Evolutionary conservation across 1,140 invertebrate species (phyloP).

Genomic region (Steinernema khuongi): DNA sequence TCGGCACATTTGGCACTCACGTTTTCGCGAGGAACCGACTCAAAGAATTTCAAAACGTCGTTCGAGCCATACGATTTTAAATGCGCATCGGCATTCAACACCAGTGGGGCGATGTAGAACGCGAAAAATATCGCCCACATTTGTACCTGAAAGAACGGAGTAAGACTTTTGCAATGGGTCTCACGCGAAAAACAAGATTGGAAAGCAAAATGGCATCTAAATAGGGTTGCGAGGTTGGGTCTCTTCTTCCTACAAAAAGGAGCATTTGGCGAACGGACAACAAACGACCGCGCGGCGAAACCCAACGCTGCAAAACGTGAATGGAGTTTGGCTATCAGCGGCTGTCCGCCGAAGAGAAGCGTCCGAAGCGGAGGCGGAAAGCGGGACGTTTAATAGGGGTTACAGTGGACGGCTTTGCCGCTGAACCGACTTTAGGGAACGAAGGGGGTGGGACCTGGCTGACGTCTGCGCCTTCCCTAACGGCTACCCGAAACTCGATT

Average conservation of each 20-base stretch:
- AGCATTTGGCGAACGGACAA: constrained; percentile 2
- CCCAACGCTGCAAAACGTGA: not conserved
- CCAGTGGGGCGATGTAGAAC: not conserved
- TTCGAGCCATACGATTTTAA: not conserved
- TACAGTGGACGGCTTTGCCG: not conserved
- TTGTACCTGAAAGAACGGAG: not conserved
- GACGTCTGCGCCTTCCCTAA: not conserved
- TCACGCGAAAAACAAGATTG: not conserved
- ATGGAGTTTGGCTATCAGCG: not conserved
- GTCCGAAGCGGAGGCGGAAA: not conserved
- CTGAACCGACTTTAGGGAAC: constrained; percentile 5
- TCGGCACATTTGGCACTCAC: constrained; percentile 1
- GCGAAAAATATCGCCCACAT: constrained; percentile 5
- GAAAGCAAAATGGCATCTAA: not conserved
- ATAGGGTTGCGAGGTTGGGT: not conserved
- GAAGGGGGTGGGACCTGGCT: not conserved
- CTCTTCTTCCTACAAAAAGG: not conserved
- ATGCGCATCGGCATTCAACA: not conserved
- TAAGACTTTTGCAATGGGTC: not conserved
- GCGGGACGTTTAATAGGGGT: not conserved
- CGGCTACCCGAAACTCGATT: not conserved
- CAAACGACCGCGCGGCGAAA: not conserved
- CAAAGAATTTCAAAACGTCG: not conserved
- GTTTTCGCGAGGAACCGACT: not conserved
- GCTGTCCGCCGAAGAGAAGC: constrained; percentile 13